Base-by-base conservation (phyloP, 2,888 invertebrate species). In the Formica aserva region DNA sequence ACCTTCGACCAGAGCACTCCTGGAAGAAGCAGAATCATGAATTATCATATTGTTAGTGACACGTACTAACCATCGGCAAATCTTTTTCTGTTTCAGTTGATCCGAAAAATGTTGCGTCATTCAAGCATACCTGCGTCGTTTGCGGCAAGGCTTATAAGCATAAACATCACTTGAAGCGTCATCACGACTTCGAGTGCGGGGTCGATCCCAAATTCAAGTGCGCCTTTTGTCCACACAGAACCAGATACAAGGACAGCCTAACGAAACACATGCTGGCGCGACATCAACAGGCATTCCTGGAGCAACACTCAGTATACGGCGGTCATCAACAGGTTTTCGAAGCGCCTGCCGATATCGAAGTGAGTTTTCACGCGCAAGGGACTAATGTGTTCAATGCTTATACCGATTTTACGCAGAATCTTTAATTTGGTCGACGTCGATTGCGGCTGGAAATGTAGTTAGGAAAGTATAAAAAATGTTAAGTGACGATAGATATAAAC, bases 171-270 rank as follows among this genome's bases (percentile, higher is more conserved):
- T 83, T 94, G 85, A 94, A 90, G 90, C 92, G 92, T 63, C 94
- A 93, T 78, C 92, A 90, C 89, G 93, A 92, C 67, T 94, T 95
- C 86, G 96, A 96, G 87, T 95, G 96, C 83, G 95, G 95, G 13
- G 95, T 95, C 85, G 95, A 95, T 74, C 95, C 95, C 18, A 94
- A 94, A 82, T 95, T 95, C 90, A 91, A 92, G 48, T 95, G 95
- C 87, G 91, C 93, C 9, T 93, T 94, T 83, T 96, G 95, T 81
- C 91, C 93, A 0, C 95, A 95, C 86, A 93, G 93, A 77, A 95
- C 95, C 26, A 94, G 94, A 26, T 94, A 94, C 85, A 94, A 93
- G 89, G 93, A 92, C 65, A 94, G 94, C 81, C 84, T 95, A 41
- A 92, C 92, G 83, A 94, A 94, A 74, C 95, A 95, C 80, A 91